Evolutionary conservation across 2,113 vertebrate genomes (phyloP).

Genomic region (Brienomyrus longianalis): DNA sequence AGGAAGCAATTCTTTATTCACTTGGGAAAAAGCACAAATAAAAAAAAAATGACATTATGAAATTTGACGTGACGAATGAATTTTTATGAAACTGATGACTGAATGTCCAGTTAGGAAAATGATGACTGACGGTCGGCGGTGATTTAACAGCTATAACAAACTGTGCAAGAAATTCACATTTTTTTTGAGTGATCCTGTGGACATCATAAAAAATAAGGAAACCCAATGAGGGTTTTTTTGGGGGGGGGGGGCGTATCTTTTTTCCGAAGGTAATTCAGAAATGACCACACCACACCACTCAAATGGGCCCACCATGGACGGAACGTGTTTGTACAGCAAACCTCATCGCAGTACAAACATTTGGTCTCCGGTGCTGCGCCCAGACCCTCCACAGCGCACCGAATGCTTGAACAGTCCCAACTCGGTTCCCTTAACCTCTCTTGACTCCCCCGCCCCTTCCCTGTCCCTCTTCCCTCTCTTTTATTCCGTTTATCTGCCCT

Average conservation of each 20-base stretch:
- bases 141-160: neutral
- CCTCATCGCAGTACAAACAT: constrained; percentile 22
- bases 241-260: neutral
- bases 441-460: neutral
- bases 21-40: neutral
- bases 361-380: constrained; percentile 15
- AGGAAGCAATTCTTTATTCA: neutral
- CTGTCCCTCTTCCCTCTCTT: neutral
- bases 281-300: constrained; percentile 13
- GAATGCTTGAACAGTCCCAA: neutral
- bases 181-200: neutral
- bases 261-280: neutral
- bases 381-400: constrained; percentile 17
- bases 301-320: constrained; percentile 16
- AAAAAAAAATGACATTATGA: neutral
- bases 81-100: neutral
- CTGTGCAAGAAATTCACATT: neutral
- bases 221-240: neutral
- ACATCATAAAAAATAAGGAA: neutral
- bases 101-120: neutral
- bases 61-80: neutral
- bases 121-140: neutral
- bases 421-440: constrained; percentile 17
- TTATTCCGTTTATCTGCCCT: neutral
- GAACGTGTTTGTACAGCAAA: constrained; percentile 24